A percentile compares a stretch with the other conserved stretches of the same genome.
Conservation (phyloP, 2,888 invertebrate genomes). For the Drosophila colorata region DNA sequence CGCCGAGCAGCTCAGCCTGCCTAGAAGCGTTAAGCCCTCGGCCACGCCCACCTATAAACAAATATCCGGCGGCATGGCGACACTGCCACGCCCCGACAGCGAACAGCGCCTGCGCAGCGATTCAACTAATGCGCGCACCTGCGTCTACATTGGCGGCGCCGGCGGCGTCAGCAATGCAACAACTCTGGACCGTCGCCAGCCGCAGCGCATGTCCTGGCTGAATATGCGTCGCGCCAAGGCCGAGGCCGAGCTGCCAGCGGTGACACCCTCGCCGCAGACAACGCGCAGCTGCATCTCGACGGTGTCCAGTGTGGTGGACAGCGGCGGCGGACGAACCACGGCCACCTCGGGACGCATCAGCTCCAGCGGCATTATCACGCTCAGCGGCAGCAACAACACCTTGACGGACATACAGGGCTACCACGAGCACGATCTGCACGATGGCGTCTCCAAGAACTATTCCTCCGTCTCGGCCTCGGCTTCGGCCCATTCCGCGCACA, state of each 20-base stretch:
- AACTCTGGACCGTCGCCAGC: slow-evolving; percentile 81
- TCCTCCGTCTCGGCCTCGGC: slow-evolving; percentile 64
- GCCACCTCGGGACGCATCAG: slow-evolving; percentile 83
- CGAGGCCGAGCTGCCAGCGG: slow-evolving; percentile 60
- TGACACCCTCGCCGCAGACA: slow-evolving; percentile 83
- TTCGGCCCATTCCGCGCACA: slow-evolving; percentile 71
- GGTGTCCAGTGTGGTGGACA: slow-evolving; percentile 77
- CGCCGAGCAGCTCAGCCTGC: slow-evolving; percentile 76
- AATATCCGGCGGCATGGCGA: slow-evolving; percentile 71
- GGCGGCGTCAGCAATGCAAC: slow-evolving; percentile 58
- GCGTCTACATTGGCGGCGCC: slow-evolving; percentile 68
- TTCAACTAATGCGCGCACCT: slow-evolving; percentile 62
- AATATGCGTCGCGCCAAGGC: slow-evolving; percentile 79
- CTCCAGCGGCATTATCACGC: slow-evolving; percentile 81
- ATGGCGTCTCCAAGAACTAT: slow-evolving; percentile 78
- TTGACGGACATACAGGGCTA: slow-evolving; percentile 83
- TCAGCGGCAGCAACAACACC: slow-evolving; percentile 84
- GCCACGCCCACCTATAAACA: slow-evolving; percentile 64
- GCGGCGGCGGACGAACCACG: slow-evolving; percentile 79
- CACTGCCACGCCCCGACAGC: slow-evolving; percentile 62
- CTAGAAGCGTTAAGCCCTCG: slow-evolving; percentile 46
- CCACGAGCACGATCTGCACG: slow-evolving; percentile 68
- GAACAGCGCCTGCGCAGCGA: slow-evolving; percentile 73
- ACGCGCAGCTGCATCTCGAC: slow-evolving; percentile 82
- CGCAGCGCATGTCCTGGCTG: slow-evolving; percentile 80